Evolutionary conservation across 2,797 vertebrate genomes (phyloP), one percentile per base, ranked within the genome.

Genomic region (Anguilla obscura): DNA sequence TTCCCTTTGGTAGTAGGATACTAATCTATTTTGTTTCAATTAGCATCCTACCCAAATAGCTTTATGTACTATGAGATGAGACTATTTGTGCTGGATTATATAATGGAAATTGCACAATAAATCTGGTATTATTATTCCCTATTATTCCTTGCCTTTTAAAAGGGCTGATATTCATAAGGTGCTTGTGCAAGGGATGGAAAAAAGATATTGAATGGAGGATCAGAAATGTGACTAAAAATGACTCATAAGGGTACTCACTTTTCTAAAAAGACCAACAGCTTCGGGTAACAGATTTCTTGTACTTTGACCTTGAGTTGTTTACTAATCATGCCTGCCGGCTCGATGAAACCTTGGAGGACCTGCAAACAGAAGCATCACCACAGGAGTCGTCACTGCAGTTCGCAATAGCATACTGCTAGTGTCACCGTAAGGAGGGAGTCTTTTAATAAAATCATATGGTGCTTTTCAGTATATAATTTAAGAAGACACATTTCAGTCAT

Each of bases 211-310:
- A 3, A 54, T 54, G 48, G 0, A 54, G 52, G 74, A 16, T 8
- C 18, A 76, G 56, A 30, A 0, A 18, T 33, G 40, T 66, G 45
- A 40, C 69, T 45, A 36, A 84, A 63, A 63, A 24, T 69, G 30
- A 88, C 33, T 48, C n/a, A 10, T 18, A 18, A 58, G 2, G 3
- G 18, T 84, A 86, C 91, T 90, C 87, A 95, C 95, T 74, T 93
- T 6, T 50, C 0, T 50, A 94, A 86, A 90, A 95, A 95, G 0
- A 0, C 0, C 76, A 87, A 89, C 86, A 96, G 92, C 91, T 94
- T 93, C 36, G 85, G 30, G 74, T 91, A 91, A 88, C 94, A 96
- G 18, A 95, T 52, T 1, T 58, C 63, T 79, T 82, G 86, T 0
- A 94, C 87, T 0, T 5, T 0, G 5, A 18, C 0, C 0, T n/a